Evolutionary conservation across 92 coral and sea anemone genomes (phyloP), one percentile per base, ranked within the genome.

Genomic region (Siderastrea siderea): DNA sequence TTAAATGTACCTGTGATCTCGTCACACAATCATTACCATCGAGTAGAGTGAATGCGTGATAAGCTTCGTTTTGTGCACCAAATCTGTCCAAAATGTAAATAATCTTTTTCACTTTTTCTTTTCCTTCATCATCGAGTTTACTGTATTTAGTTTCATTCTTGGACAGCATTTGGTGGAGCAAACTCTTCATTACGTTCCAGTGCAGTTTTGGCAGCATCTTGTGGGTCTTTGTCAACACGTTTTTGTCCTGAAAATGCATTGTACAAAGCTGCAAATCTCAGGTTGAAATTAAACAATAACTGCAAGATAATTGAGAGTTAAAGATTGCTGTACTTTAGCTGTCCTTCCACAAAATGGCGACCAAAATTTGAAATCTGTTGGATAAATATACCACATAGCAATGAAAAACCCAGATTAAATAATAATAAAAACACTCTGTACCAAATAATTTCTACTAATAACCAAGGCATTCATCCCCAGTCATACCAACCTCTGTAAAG

Each of bases 81-180:
- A 70, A 70, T 70, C 75, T 26, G 8, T 71, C 77, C 8, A 47
- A 71, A 71, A 71, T 71, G n/a, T 71, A 71, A 13, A 71, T 58
- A 47, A 71, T 5, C 47, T 71, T 71, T 47, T 71, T 71, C 48
- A 71, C 77, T 71, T 71, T 48, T 71, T 71, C 77, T 47, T 71
- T 71, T 38, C 47, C 77, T 12, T 71, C 77, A 9, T 71, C 59
- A 47, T n/a, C 14, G 10, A 47, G 77, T 51, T 47, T 71, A 5
- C 19, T 71, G 77, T 71, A 71, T 47, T 71, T 71, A 43, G 77
- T 47, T 1, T 15, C 47, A 47, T 71, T n/a, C 43, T n/a, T 17
- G 47, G 77, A 47, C 77, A 14, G 7, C 77, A 43, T 63, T 15
- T 63, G 4, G 68, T 4, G 11, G 46, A 71, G 53, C 57, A 10